These are phyloP conservation scores for Gallirallus australis DNA, from an alignment of 2,797 vertebrate genomes.

Conservation along the genomic window DNA sequence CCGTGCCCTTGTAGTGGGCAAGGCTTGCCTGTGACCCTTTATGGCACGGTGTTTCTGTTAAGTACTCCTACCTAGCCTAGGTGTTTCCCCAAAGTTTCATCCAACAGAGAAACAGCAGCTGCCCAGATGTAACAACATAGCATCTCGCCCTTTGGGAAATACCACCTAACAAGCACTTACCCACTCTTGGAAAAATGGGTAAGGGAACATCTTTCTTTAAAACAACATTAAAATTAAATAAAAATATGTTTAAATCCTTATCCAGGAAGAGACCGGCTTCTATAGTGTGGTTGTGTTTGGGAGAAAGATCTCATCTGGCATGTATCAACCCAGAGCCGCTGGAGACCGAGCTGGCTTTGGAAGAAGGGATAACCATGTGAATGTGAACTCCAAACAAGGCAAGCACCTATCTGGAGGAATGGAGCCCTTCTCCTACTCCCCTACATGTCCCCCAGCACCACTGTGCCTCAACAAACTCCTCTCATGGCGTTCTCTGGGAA, in stretches of 20 bases:
- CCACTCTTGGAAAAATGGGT: not conserved
- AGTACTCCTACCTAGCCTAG: not conserved
- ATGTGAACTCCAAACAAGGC: not conserved
- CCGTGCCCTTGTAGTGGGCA: fast-evolving
- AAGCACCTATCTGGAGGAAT: no score
- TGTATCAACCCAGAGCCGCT: not conserved
- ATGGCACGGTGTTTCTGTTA: not conserved
- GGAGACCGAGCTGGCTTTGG: not conserved
- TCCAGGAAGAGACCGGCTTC: not conserved
- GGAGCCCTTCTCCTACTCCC: no score
- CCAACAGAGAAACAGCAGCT: not conserved
- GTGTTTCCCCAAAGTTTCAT: not conserved
- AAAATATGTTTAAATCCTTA: not conserved
- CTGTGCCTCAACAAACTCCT: not conserved
- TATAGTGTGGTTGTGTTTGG: not conserved
- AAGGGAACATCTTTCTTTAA: not conserved
- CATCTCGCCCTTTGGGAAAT: not conserved
- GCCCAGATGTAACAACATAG: not conserved
- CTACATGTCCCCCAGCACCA: no score
- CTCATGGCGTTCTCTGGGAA: not conserved
- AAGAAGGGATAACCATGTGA: not conserved
- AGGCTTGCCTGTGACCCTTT: not conserved
- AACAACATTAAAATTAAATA: not conserved
- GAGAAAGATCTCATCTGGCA: not conserved
- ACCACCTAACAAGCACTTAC: not conserved